These are phyloP conservation scores for Sapayoa aenigma DNA, from an alignment of 2,113 vertebrate species.

Conservation along the genomic window DNA sequence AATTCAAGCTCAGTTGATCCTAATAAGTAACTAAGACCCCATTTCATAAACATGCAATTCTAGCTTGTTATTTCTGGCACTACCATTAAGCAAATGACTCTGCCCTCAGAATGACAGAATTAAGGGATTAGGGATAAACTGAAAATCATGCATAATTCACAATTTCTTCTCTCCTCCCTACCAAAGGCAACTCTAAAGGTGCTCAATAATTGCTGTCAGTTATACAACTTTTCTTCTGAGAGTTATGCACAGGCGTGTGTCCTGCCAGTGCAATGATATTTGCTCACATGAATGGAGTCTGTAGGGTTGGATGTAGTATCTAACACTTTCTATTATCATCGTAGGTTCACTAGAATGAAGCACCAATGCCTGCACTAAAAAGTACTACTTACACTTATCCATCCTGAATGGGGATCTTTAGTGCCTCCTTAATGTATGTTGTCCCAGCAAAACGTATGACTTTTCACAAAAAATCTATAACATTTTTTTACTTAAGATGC, in stretches of 20 bases:
- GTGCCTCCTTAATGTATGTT: neutral
- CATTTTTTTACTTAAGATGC: neutral
- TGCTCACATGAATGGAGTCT: neutral
- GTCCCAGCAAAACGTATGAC: neutral
- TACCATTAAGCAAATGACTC: constrained; percentile 22
- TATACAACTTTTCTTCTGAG: neutral
- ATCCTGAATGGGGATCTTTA: neutral
- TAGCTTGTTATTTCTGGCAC: constrained; percentile 63
- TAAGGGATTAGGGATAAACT: constrained; percentile 47
- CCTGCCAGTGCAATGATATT: neutral
- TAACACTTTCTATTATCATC: neutral
- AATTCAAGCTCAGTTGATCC: constrained; percentile 57
- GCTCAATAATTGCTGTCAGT: neutral
- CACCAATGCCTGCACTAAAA: neutral
- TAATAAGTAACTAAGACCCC: constrained; percentile 58
- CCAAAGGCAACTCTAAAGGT: neutral
- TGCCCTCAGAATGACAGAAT: constrained; percentile 4
- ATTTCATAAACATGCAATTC: constrained; percentile 64
- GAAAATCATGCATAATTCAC: constrained; percentile 24
- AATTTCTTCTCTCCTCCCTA: neutral
- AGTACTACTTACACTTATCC: neutral
- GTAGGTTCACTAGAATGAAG: neutral
- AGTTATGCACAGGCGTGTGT: neutral
- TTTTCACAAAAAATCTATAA: neutral
- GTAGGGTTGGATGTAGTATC: neutral